Evolutionary conservation across 2,113 vertebrate genomes (phyloP), one percentile per base, ranked within the genome.

Genomic region (Catharus minimus): DNA sequence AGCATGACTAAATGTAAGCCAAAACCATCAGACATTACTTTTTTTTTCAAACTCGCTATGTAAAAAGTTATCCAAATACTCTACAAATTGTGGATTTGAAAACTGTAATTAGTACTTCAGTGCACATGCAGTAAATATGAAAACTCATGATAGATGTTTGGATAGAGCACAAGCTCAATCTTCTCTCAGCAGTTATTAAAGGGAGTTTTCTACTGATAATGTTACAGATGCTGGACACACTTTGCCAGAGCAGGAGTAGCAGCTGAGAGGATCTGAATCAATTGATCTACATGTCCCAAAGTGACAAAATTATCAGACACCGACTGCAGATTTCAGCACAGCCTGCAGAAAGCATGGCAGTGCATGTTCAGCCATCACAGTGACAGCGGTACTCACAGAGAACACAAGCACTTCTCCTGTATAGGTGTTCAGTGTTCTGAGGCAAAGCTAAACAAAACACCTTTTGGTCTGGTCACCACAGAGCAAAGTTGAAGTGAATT

Each of bases 401-500:
- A 86, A 32, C 43, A 19, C 1, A 9, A 61, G 18, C 23, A 27
- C 21, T 57, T 49, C 38, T 32, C 32, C 28, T 27, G 3, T 1
- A 7, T 0, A 47, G 32, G 9, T 3, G 4, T 23, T 28, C 18
- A 43, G 11, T 1, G 5, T 6, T 58, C 9, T 15, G 15, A 62
- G 23, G n/a, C 28, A 83, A 73, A 86, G 17, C 33, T 33, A 66
- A 80, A 78, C 10, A 38, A n/a, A 64, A 32, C 7, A 77, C 8
- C 13, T 43, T 77, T 62, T 33, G 20, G 27, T 50, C 52, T 55
- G 47, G 20, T 66, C 69, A 69, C 28, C 19, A 49, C 15, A 77
- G 21, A 84, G 4, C 20, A 61, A 65, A 92, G 33, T 0, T 61
- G 18, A 76, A 86, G 16, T n/a, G 5, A 44, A 17, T 20, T 65